Evolutionary conservation across 2,888 invertebrate genomes (phyloP).

Genomic region (Aporophyla nigra): DNA sequence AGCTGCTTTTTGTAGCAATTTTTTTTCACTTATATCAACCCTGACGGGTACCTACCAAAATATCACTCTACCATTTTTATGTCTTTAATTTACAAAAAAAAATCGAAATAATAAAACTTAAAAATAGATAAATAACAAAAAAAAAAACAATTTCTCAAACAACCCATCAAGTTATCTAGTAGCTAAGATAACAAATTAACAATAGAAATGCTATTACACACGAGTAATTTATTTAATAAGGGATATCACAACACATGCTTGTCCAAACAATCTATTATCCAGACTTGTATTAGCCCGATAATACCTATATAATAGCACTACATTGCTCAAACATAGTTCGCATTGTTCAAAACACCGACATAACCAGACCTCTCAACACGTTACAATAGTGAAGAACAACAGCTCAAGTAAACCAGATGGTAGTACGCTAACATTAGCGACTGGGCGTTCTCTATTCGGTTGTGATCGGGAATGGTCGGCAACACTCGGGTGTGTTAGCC

Average conservation of each 20-base stretch:
- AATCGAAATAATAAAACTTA: not conserved
- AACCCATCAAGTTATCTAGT: conserved; percentile 25
- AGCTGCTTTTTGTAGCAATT: not conserved
- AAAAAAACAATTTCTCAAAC: conserved; percentile 11
- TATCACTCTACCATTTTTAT: not conserved
- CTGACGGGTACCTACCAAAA: not conserved
- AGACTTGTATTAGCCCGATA: conserved; percentile 71
- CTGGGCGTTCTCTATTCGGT: conserved; percentile 86
- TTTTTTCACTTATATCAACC: not conserved
- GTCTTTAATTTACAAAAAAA: not conserved
- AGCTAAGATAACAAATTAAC: conserved; percentile 51
- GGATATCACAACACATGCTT: conserved; percentile 74
- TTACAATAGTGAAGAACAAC: conserved; percentile 56
- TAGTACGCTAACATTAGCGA: conserved; percentile 74
- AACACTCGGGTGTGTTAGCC: conserved; percentile 76
- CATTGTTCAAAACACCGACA: conserved; percentile 76
- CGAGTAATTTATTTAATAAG: conserved; percentile 66
- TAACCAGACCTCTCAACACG: conserved; percentile 66
- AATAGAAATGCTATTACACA: conserved; percentile 45
- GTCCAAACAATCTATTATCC: conserved; percentile 71
- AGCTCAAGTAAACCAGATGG: conserved; percentile 77
- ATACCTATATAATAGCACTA: conserved; percentile 76
- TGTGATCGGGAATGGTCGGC: conserved; percentile 82
- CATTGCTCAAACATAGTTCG: conserved; percentile 77
- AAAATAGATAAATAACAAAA: not conserved